phyloP scores from a whole-genome alignment of 1,140 invertebrate genomes.

The Melanaphis sacchari region DNA sequence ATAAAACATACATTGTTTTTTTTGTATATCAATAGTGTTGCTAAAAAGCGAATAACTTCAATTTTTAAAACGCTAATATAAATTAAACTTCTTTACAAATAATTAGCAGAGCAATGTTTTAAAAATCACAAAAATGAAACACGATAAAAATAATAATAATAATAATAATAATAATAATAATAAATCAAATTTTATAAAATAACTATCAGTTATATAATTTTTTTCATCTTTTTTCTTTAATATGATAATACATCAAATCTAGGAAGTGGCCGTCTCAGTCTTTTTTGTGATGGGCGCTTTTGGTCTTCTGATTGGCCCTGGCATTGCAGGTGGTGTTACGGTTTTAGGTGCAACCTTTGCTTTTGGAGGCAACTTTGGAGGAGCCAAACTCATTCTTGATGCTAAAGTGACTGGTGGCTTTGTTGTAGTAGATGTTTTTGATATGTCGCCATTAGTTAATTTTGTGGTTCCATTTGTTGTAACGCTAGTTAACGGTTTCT shows the following conservation, averaged over 20 bases:
- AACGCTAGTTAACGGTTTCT: constrained; percentile 7
- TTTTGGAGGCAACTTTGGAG: constrained; percentile 53
- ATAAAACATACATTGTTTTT: constrained; percentile 48
- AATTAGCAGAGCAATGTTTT: constrained; percentile 42
- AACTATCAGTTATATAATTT: constrained; percentile 38
- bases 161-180: constrained; percentile 37
- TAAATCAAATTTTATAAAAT: constrained; percentile 50
- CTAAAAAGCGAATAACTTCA: constrained; percentile 30
- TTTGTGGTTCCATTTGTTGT: constrained; percentile 7
- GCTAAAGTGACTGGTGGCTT: constrained; percentile 32
- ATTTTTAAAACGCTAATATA: constrained; percentile 26
- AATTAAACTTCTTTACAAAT: constrained; percentile 36
- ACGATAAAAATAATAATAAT: constrained; percentile 39
- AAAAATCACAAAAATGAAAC: constrained; percentile 55
- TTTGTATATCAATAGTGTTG: constrained; percentile 21
- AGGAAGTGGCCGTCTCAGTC: constrained; percentile 56
- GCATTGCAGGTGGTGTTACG: constrained; percentile 19
- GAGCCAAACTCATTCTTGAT: constrained; percentile 53
- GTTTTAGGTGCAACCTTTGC: constrained; percentile 35
- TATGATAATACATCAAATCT: constrained; percentile 37
- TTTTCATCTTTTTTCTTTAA: background rate
- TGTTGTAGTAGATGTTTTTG: constrained; percentile 18
- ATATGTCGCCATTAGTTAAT: constrained; percentile 23
- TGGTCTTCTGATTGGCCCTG: constrained; percentile 54
- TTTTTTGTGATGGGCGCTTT: constrained; percentile 46